Evolutionary conservation across 2,888 invertebrate genomes (phyloP).

Genomic region (Epinotia ramella): DNA sequence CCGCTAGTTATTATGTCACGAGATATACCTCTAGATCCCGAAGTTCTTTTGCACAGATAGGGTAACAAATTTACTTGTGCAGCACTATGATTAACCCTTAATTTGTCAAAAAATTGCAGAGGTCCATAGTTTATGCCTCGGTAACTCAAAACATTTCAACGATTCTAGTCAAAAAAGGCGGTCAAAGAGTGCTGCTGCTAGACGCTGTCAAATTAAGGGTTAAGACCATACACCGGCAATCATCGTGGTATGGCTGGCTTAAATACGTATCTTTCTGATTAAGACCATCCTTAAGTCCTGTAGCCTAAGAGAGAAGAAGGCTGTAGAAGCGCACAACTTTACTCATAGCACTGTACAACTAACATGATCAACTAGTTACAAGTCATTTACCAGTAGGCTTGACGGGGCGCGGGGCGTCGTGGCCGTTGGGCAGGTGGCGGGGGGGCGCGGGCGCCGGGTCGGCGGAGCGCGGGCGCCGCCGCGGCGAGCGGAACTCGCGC

Average conservation of each 20-base stretch:
- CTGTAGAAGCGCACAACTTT: neutral
- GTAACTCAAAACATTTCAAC: neutral
- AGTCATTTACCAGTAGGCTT: conserved; percentile 84
- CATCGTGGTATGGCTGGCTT: too few relatives aligned
- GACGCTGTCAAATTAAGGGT: too few relatives aligned
- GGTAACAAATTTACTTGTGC: neutral
- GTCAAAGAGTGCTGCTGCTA: too few relatives aligned
- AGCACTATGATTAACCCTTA: neutral
- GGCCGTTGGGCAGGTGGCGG: conserved; percentile 85
- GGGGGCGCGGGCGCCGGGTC: conserved; percentile 77
- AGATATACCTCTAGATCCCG: neutral
- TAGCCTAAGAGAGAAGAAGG: too few relatives aligned
- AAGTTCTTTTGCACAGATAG: neutral
- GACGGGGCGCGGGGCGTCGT: conserved; percentile 87
- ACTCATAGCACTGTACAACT: neutral
- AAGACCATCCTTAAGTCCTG: too few relatives aligned
- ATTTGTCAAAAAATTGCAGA: too few relatives aligned
- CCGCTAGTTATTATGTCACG: neutral
- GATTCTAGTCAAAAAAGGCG: too few relatives aligned
- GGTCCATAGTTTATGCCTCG: neutral
- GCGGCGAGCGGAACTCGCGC: conserved; percentile 90
- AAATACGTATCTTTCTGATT: too few relatives aligned
- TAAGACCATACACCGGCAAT: too few relatives aligned
- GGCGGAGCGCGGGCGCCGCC: conserved; percentile 90
- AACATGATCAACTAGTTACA: neutral